Conservation (phyloP, 2,113 vertebrate genomes). For the Sakesphorus luctuosus region DNA sequence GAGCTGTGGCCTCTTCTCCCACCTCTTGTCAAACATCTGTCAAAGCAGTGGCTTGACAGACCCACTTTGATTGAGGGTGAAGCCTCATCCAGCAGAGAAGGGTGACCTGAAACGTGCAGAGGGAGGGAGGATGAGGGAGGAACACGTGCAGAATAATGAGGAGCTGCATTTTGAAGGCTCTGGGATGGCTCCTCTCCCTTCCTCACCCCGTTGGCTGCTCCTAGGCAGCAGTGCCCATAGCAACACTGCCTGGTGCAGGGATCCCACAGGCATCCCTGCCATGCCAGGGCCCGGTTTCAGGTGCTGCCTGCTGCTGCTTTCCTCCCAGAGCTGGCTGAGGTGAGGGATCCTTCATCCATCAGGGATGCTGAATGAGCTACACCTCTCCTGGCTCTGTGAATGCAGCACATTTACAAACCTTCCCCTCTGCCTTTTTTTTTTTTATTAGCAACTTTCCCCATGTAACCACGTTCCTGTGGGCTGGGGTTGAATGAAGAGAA, state of each 20-base stretch:
- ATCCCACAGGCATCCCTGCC: neutral
- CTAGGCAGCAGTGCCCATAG: slow-evolving; percentile 65
- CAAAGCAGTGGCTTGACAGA: no score
- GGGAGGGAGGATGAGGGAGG: neutral
- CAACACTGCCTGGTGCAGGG: slow-evolving; percentile 1
- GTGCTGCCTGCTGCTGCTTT: neutral
- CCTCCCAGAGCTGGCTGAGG: neutral
- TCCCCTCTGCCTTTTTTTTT: neutral
- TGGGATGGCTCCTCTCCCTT: neutral
- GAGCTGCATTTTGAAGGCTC: neutral
- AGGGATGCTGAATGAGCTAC: slow-evolving; percentile 40
- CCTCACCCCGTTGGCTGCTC: neutral
- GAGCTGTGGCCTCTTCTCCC: neutral
- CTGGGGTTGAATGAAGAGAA: slow-evolving; percentile 56
- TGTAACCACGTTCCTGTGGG: slow-evolving; percentile 37
- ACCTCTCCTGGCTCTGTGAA: neutral
- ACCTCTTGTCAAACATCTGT: neutral
- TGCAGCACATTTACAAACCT: slow-evolving; percentile 25
- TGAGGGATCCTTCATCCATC: neutral
- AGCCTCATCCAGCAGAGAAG: neutral
- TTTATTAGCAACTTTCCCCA: slow-evolving; percentile 14
- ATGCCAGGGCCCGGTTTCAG: rapidly evolving
- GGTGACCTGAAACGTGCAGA: neutral
- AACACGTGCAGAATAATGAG: neutral
- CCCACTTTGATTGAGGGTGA: neutral